Percentiles rank a stretch among this genome's conserved stretches.
Evolutionary conservation across 2,888 invertebrate species (phyloP).

Genomic region (Pimpla rufipes): DNA sequence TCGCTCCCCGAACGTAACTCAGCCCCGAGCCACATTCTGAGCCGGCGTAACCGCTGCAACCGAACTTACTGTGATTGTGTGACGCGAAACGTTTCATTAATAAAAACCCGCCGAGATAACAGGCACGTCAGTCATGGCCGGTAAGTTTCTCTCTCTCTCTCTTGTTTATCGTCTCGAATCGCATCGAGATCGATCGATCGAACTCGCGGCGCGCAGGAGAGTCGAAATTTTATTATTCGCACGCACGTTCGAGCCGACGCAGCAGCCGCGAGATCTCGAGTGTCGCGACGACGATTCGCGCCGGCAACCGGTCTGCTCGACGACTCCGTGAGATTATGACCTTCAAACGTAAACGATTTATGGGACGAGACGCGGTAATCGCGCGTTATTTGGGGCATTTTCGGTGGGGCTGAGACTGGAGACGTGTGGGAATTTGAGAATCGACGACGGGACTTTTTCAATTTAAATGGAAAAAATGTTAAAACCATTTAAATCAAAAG

Average conservation of each 20-base stretch:
- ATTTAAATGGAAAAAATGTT: too few species aligned
- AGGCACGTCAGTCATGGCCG: slow-evolving; percentile 78
- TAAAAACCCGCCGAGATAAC: slow-evolving; percentile 31
- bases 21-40: slow-evolving; percentile 10
- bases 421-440: too few species aligned
- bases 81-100: slow-evolving; percentile 41
- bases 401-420: not conserved
- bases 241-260: not conserved
- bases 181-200: slow-evolving; percentile 16
- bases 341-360: slow-evolving; percentile 77
- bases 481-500: too few species aligned
- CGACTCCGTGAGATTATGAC: slow-evolving; percentile 78
- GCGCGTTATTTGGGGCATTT: slow-evolving; percentile 32
- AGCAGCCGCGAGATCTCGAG: too few species aligned
- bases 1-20: slow-evolving; percentile 17
- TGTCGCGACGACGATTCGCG: too few species aligned
- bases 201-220: too few species aligned
- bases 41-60: too few species aligned
- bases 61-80: slow-evolving; percentile 66
- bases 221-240: too few species aligned
- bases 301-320: slow-evolving; percentile 79
- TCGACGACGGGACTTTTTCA: too few species aligned
- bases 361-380: slow-evolving; percentile 40
- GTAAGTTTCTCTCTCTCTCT: slow-evolving; percentile 74
- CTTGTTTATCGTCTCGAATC: not conserved